phyloP scores from a whole-genome alignment of 2,888 invertebrate species.

The Leptogaster cylindrica region DNA sequence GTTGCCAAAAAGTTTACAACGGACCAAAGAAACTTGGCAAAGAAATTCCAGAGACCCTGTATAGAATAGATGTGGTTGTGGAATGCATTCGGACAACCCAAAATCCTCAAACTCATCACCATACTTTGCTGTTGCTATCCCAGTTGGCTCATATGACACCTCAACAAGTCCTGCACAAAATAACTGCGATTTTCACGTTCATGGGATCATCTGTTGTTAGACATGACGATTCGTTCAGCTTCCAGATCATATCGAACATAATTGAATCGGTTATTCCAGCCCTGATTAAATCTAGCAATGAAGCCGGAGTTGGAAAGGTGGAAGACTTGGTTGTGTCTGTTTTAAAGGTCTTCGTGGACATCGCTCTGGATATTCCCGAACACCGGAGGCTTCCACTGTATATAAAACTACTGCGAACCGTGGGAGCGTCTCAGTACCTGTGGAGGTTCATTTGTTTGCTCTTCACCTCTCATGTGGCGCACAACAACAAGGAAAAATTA shows the following conservation, averaged over 20 bases:
- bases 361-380: slow-evolving; percentile 89
- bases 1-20: slow-evolving; percentile 67
- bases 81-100: slow-evolving; percentile 88
- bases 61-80: slow-evolving; percentile 65
- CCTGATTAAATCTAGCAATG: slow-evolving; percentile 62
- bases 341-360: slow-evolving; percentile 88
- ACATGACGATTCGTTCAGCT: slow-evolving; percentile 94
- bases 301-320: slow-evolving; percentile 55
- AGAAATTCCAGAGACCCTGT: slow-evolving; percentile 62
- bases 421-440: slow-evolving; percentile 70
- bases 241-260: slow-evolving; percentile 89
- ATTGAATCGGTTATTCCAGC: slow-evolving; percentile 90
- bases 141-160: slow-evolving; percentile 80
- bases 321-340: slow-evolving; percentile 69
- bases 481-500: slow-evolving; percentile 64
- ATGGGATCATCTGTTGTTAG: slow-evolving; percentile 93
- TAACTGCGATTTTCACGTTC: slow-evolving; percentile 97
- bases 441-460: slow-evolving; percentile 76
- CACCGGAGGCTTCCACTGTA: slow-evolving; percentile 87
- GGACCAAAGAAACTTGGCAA: slow-evolving; percentile 60
- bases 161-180: slow-evolving; percentile 85
- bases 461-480: slow-evolving; percentile 73
- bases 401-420: slow-evolving; percentile 75
- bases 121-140: slow-evolving; percentile 83
- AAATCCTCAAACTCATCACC: slow-evolving; percentile 95